Percentiles rank a stretch among this genome's conserved stretches.
Conservation (phyloP, 2,888 invertebrate species). For the Dasypogon diadema region DNA sequence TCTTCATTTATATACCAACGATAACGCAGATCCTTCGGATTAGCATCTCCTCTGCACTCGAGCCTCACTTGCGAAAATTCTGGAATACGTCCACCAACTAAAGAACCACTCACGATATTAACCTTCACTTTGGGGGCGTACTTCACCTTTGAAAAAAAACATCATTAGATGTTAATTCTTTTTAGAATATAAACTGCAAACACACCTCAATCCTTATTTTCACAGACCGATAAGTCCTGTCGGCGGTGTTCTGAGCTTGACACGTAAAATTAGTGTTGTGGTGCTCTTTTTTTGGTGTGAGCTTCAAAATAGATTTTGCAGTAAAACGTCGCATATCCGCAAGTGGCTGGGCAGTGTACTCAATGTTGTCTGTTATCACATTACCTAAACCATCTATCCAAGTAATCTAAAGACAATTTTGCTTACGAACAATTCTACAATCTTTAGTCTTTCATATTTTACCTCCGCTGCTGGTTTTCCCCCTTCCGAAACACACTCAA, state of each 20-base stretch:
- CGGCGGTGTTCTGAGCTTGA: conserved; percentile 92
- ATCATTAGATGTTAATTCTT: too few relatives aligned
- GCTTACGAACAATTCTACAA: neutral
- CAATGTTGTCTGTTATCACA: conserved; percentile 84
- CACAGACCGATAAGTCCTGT: conserved; percentile 84
- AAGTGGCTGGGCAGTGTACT: conserved; percentile 80
- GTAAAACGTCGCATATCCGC: conserved; percentile 86
- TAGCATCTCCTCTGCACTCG: conserved; percentile 87
- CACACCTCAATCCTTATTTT: conserved; percentile 83
- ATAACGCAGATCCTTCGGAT: conserved; percentile 87
- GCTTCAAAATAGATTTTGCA: conserved; percentile 84
- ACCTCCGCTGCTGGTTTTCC: conserved; percentile 96
- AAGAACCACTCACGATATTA: conserved; percentile 72
- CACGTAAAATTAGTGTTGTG: conserved; percentile 93
- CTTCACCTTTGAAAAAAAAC: conserved; percentile 76
- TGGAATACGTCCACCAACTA: conserved; percentile 76
- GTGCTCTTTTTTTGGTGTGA: conserved; percentile 88
- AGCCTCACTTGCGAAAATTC: conserved; percentile 86
- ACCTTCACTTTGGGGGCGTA: conserved; percentile 91
- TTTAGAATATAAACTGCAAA: neutral
- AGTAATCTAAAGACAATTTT: conserved; percentile 75
- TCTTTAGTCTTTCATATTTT: conserved; percentile 64
- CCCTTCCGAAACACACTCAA: conserved; percentile 90
- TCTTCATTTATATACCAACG: conserved; percentile 91
- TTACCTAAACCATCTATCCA: conserved; percentile 93